These are phyloP conservation scores for Nebria salina DNA, from an alignment of 2,888 invertebrate genomes.

Conservation along the genomic window DNA sequence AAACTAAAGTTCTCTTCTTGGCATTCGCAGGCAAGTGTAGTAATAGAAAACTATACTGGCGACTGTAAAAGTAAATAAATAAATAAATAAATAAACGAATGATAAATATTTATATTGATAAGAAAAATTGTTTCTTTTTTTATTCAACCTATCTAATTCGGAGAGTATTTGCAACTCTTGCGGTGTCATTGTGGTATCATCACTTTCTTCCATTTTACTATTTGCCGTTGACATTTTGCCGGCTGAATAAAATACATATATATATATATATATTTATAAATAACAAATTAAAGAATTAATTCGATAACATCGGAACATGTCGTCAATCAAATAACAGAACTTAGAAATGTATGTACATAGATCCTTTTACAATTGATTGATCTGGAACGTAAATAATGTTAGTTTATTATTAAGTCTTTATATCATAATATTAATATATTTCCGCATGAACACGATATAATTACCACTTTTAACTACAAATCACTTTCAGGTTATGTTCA, in stretches of 20 bases:
- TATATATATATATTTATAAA: not conserved
- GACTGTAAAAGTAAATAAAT: conserved; percentile 69
- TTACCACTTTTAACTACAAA: no score
- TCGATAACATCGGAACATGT: not conserved
- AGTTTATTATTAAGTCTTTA: no score
- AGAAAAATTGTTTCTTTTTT: conserved; percentile 35
- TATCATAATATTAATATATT: no score
- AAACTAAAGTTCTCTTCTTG: conserved; percentile 81
- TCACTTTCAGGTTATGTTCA: no score
- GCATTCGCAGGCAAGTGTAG: conserved; percentile 82
- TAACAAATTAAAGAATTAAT: not conserved
- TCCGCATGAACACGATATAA: no score
- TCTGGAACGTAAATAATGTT: no score
- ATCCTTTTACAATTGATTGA: no score
- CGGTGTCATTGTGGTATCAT: conserved; percentile 69
- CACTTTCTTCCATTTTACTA: conserved; percentile 55
- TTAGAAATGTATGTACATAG: no score
- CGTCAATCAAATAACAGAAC: no score
- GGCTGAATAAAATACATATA: not conserved
- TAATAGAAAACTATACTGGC: conserved; percentile 90
- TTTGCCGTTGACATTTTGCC: conserved; percentile 57
- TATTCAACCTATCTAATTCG: conserved; percentile 81
- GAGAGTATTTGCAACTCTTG: conserved; percentile 87
- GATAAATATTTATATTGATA: not conserved
- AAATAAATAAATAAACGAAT: conserved; percentile 18